These are phyloP conservation scores for Leptodactylus fuscus DNA, from an alignment of 2,113 vertebrate species.

Conservation along the genomic window DNA sequence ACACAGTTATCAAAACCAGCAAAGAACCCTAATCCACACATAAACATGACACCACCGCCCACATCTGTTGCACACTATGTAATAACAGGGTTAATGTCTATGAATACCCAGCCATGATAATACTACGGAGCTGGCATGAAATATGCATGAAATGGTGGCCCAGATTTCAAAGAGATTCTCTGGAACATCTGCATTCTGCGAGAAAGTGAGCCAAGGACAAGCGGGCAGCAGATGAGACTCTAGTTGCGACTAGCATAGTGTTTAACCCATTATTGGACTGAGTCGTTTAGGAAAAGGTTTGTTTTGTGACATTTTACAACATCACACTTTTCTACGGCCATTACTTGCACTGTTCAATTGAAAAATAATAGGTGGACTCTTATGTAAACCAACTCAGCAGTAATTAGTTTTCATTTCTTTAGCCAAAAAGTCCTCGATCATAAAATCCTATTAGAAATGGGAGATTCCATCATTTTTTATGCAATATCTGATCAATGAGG, in stretches of 20 bases:
- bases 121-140: constrained; percentile 46
- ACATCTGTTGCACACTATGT: neutral
- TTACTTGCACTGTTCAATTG: neutral
- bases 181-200: constrained; percentile 33
- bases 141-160: constrained; percentile 60
- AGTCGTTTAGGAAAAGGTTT: no score
- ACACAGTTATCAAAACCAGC: no score
- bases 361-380: neutral
- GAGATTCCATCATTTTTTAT: no score
- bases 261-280: constrained; percentile 3
- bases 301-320: neutral
- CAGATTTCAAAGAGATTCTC: constrained; percentile 57
- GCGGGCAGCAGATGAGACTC: constrained; percentile 31
- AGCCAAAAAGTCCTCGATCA: no score
- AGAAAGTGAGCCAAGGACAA: constrained; percentile 22
- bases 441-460: no score
- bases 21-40: neutral
- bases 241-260: neutral
- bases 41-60: neutral
- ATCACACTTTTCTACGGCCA: no score
- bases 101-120: constrained; percentile 9
- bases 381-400: neutral
- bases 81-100: constrained; percentile 23
- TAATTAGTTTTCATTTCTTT: no score
- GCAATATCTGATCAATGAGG: no score